Conservation (phyloP, 2,888 invertebrate genomes). For the Biston betularia region DNA sequence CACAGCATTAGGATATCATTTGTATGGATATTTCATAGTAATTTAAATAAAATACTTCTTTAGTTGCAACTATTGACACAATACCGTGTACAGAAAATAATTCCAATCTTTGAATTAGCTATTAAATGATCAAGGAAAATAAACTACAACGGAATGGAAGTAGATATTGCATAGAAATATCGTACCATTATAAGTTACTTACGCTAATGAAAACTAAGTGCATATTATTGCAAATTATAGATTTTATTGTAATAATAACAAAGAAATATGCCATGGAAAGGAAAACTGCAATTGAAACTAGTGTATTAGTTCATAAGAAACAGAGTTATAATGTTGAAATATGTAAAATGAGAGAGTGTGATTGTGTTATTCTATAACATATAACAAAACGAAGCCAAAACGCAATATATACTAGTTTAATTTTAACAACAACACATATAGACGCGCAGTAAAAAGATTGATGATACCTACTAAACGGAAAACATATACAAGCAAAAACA, state of each 20-base stretch:
- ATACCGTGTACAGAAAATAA: slow-evolving; percentile 1
- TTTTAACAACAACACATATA: slow-evolving; percentile 38
- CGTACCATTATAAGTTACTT: slow-evolving; percentile 29
- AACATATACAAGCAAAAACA: no score
- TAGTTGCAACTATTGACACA: slow-evolving; percentile 4
- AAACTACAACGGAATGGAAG: slow-evolving; percentile 16
- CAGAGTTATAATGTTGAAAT: not conserved
- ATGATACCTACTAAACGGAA: not conserved
- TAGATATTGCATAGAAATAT: slow-evolving; percentile 19
- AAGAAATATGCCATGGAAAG: slow-evolving; percentile 32
- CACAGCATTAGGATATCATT: no score
- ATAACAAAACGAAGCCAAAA: slow-evolving; percentile 11
- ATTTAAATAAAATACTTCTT: not conserved
- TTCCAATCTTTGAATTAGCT: slow-evolving; percentile 7
- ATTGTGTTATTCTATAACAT: no score
- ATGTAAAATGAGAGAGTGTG: not conserved
- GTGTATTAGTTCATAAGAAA: slow-evolving; percentile 12
- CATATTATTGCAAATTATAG: slow-evolving; percentile 39
- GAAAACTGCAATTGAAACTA: slow-evolving; percentile 27
- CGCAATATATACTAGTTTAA: slow-evolving; percentile 35
- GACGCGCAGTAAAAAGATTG: slow-evolving; percentile 3
- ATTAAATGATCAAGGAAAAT: slow-evolving; percentile 21
- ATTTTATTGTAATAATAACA: slow-evolving; percentile 28
- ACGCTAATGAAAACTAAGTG: slow-evolving; percentile 38
- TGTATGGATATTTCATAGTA: no score